phyloP scores from a whole-genome alignment of 2,797 vertebrate species.

The Lacerta viridis region DNA sequence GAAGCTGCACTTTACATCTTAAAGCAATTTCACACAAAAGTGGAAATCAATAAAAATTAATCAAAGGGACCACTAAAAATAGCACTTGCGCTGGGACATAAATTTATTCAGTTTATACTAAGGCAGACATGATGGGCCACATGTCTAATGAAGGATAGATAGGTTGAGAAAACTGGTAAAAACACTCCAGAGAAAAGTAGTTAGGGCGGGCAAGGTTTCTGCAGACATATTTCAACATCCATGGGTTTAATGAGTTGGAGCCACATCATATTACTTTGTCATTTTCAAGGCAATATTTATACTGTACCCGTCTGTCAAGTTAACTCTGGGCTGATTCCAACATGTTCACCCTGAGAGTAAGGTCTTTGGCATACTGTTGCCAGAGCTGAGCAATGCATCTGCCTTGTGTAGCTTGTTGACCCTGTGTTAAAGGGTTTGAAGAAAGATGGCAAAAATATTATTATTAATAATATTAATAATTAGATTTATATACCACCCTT shows the following conservation, averaged over 20 bases:
- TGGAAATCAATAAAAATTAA: constrained; percentile 37
- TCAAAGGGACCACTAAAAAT: background rate
- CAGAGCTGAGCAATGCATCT: background rate
- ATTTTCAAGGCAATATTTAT: background rate
- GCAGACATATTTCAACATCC: background rate
- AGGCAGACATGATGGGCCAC: constrained; percentile 1
- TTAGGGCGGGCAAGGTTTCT: background rate
- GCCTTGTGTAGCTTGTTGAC: background rate
- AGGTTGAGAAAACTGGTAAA: constrained; percentile 21
- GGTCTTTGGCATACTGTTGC: background rate
- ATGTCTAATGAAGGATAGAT: constrained; percentile 15
- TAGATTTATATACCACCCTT: no score
- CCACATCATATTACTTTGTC: background rate
- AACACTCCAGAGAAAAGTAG: background rate
- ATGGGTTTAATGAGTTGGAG: background rate
- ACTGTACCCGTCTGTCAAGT: background rate
- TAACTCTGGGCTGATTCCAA: background rate
- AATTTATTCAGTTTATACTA: constrained; percentile 29
- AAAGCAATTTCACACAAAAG: constrained; percentile 42
- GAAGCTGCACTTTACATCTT: constrained; percentile 18
- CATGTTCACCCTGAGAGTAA: background rate
- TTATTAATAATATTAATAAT: no score
- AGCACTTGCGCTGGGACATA: constrained; percentile 6
- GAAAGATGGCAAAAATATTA: background rate
- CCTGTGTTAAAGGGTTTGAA: background rate